These are phyloP conservation scores for Macrostomum lignano DNA, from an alignment of 1,140 invertebrate species.

Conservation along the genomic window DNA sequence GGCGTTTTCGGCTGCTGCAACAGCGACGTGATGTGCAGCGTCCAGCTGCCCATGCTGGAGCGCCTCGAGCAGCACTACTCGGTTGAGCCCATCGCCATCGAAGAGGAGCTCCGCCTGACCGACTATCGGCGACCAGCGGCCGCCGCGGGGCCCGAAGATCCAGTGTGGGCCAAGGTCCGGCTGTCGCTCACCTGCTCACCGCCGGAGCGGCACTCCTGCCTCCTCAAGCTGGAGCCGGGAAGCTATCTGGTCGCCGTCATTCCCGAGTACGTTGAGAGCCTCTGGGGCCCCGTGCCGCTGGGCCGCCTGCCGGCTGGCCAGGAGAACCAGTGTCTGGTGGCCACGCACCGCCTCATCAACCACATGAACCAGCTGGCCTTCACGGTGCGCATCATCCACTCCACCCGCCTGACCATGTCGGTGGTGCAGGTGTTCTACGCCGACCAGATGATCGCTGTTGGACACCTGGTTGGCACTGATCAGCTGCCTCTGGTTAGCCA, in stretches of 20 bases:
- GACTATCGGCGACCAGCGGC: too few relatives aligned
- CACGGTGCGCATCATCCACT: conserved; percentile 16
- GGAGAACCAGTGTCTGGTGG: conserved; percentile 16
- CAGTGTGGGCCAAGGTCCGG: too few relatives aligned
- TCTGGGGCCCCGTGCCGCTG: conserved; percentile 9
- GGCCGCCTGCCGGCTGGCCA: conserved; percentile 12
- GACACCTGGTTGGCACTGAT: conserved; percentile 19
- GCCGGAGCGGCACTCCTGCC: neutral
- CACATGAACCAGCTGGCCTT: conserved; percentile 12
- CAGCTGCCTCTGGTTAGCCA: conserved; percentile 16
- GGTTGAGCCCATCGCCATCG: too few relatives aligned
- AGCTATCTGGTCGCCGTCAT: neutral
- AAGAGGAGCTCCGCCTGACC: too few relatives aligned
- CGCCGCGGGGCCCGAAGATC: too few relatives aligned
- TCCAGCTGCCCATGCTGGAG: conserved; percentile 14
- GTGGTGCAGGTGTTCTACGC: conserved; percentile 21
- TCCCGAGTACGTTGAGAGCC: neutral
- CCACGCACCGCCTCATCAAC: conserved; percentile 21
- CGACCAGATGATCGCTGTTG: conserved; percentile 19
- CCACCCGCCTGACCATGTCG: conserved; percentile 18
- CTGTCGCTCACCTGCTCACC: neutral
- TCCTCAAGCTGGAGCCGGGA: neutral
- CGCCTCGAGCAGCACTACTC: conserved; percentile 12
- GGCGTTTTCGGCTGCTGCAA: conserved; percentile 8
- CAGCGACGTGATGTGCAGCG: conserved; percentile 4